Base-by-base conservation (phyloP, 1,140 invertebrate genomes). In the Aphelenchoides avenae region DNA sequence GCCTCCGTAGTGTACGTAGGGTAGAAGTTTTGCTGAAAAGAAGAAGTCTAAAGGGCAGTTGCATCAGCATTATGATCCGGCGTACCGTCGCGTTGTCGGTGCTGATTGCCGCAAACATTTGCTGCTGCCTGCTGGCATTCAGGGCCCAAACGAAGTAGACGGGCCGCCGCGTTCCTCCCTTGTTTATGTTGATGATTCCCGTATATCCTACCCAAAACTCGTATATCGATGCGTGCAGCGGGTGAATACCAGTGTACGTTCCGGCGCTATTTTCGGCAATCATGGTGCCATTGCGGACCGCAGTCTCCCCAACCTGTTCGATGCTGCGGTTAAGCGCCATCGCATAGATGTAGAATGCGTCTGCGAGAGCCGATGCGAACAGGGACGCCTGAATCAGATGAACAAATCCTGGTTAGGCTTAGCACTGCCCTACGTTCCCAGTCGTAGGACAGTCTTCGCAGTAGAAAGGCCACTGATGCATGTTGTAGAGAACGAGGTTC, bases 361-460 rank as follows among this genome's bases (percentile, higher is more conserved):
- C 60, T 20, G 63, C 44, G 7, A 62, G 49, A 18, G 22, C 22
- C n/a, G n/a, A n/a, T n/a, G n/a, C n/a, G n/a, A n/a, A n/a, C n/a
- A n/a, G n/a, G n/a, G 54, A 27, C n/a, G 55, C 61, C 30, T 58
- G 47, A 50, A 41, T 13, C 7, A 5, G 5, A 48, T 20, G 13
- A 22, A 87, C n/a, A 11, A 11, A 15, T 18, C 11, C 9, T 9
- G 37, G 18, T 44, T 18, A 11, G 24, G 40, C 18, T 15, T 15
- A 9, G 9, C 44, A 20, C 44, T 5, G 5, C 5, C n/a, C 5
- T 5, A 30, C 40, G 7, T 52, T n/a, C n/a, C n/a, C 49, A 34
- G 51, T 26, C 7, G 36, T 26, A 13, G 52, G 47, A 20, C 49
- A 66, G 34, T 43, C 22, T 34, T 55, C 55, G 37, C 59, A 61